Conservation (phyloP, 2,888 invertebrate species). For the Drosophila nr. perissopoda region DNA sequence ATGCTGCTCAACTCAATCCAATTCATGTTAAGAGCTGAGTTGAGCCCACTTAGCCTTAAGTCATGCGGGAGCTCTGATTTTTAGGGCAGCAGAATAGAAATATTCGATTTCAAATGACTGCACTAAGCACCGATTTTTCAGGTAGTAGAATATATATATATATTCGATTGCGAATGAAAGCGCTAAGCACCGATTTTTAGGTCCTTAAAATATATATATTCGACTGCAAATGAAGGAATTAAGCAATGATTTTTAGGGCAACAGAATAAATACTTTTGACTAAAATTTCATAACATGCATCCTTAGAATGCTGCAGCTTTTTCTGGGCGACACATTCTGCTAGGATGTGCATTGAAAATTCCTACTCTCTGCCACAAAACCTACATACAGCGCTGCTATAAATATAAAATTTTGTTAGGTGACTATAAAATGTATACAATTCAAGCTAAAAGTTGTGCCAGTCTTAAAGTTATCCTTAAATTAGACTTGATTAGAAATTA, state of each 20-base stretch:
- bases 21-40: conserved; percentile 19
- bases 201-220: too few species aligned
- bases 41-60: background rate
- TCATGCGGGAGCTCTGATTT: background rate
- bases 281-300: too few species aligned
- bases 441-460: background rate
- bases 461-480: background rate
- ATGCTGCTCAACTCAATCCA: conserved; percentile 12
- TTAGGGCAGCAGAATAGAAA: background rate
- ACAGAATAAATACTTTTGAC: background rate
- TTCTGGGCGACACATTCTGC: too few species aligned
- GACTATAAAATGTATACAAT: background rate
- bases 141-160: background rate
- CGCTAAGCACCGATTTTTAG: too few species aligned
- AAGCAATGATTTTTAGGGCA: background rate
- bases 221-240: background rate
- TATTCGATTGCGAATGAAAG: too few species aligned
- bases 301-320: too few species aligned
- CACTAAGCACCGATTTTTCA: background rate
- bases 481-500: background rate
- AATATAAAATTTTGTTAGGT: too few species aligned
- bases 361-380: too few species aligned
- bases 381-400: too few species aligned
- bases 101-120: background rate
- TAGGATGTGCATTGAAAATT: too few species aligned